phyloP scores from a whole-genome alignment of 1,140 invertebrate species.

The Drosophila lowei region DNA sequence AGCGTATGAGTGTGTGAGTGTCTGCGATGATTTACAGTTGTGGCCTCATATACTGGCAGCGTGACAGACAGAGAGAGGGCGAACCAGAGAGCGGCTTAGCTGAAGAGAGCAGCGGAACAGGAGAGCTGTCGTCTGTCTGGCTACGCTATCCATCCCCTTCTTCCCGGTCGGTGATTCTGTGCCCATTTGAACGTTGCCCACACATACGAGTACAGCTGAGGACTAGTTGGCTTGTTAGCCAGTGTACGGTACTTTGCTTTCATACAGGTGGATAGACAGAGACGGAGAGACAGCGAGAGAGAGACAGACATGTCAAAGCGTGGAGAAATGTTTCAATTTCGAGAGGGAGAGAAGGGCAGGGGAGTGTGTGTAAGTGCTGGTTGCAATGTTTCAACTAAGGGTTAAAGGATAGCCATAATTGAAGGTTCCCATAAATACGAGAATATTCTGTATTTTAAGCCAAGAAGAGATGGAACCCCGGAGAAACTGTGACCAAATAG shows the following conservation, averaged over 20 bases:
- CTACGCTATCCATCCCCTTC: constrained; percentile 32
- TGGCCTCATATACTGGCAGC: constrained; percentile 47
- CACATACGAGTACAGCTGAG: constrained; percentile 19
- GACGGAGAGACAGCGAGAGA: too few species aligned
- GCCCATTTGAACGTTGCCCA: constrained; percentile 68
- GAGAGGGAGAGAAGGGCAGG: neutral
- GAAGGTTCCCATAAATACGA: neutral
- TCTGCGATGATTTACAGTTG: constrained; percentile 74
- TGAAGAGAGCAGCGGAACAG: neutral
- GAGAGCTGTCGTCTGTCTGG: constrained; percentile 6
- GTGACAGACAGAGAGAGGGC: constrained; percentile 8
- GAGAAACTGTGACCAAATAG: too few species aligned
- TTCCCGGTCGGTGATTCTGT: constrained; percentile 52
- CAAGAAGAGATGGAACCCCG: too few species aligned
- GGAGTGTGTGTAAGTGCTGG: too few species aligned
- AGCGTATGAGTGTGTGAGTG: constrained; percentile 17
- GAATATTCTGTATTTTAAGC: too few species aligned
- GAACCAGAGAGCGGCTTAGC: neutral
- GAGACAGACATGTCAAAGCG: constrained; percentile 14
- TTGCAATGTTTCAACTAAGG: constrained; percentile 29
- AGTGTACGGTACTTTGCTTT: constrained; percentile 66
- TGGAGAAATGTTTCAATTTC: constrained; percentile 54
- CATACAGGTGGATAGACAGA: constrained; percentile 37
- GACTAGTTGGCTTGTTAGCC: constrained; percentile 73
- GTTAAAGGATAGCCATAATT: neutral